A percentile compares a stretch with the other conserved stretches of the same genome.
These are phyloP conservation scores for Proisotoma minuta DNA, from an alignment of 2,888 invertebrate species.

Conservation along the genomic window DNA sequence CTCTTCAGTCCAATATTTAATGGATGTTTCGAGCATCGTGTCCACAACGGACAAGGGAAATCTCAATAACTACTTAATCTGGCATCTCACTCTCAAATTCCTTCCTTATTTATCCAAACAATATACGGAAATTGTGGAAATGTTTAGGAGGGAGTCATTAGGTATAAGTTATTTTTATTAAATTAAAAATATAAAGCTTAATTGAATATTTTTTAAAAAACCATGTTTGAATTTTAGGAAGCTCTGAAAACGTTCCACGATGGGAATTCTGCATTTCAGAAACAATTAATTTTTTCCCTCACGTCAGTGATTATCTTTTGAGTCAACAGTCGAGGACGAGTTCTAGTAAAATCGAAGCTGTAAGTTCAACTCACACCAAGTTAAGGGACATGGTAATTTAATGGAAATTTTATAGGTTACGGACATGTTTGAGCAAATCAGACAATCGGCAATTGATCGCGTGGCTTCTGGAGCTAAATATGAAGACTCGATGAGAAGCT, in stretches of 20 bases:
- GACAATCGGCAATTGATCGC: constrained; percentile 45
- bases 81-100: constrained; percentile 57
- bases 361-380: no score
- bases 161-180: constrained; percentile 33
- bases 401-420: constrained; percentile 44
- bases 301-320: constrained; percentile 53
- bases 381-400: no score
- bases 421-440: constrained; percentile 49
- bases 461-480: constrained; percentile 47
- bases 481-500: constrained; percentile 47
- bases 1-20: constrained; percentile 55
- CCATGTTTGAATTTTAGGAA: constrained; percentile 38
- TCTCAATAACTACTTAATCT: constrained; percentile 60
- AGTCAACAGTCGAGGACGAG: no score
- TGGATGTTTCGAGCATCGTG: constrained; percentile 55
- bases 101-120: constrained; percentile 57
- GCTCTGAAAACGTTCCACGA: constrained; percentile 49
- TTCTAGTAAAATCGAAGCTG: no score
- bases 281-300: constrained; percentile 54
- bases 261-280: constrained; percentile 57
- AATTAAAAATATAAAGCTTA: neutral
- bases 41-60: constrained; percentile 54
- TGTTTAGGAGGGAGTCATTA: constrained; percentile 46
- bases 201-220: no score
- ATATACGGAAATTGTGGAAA: constrained; percentile 48